Evolutionary conservation across 2,888 invertebrate species (phyloP).

Genomic region (Nipponacmea schrenckii): DNA sequence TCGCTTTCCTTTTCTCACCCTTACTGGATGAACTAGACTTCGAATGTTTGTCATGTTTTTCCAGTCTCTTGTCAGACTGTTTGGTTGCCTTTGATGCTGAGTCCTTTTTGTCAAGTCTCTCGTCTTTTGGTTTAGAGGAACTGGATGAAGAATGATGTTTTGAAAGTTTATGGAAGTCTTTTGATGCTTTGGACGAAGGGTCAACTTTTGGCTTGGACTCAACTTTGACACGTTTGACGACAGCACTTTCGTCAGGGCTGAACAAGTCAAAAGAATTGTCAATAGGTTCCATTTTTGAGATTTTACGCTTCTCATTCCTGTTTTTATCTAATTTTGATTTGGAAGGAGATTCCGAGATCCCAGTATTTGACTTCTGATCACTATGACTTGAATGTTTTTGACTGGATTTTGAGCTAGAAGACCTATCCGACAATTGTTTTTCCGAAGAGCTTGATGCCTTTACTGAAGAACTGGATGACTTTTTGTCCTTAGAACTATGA

Average conservation of each 20-base stretch:
- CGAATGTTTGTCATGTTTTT: constrained; percentile 6
- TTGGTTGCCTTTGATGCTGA: constrained; percentile 9
- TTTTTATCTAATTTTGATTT: constrained; percentile 4
- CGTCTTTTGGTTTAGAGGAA: constrained; percentile 9
- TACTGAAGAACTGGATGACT: too few species aligned
- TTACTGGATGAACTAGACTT: constrained; percentile 10
- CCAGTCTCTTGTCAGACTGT: background rate
- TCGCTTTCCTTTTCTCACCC: constrained; percentile 3
- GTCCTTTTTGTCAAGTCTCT: constrained; percentile 12
- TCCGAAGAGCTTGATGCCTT: background rate
- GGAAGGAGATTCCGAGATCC: background rate
- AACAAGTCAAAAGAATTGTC: constrained; percentile 1
- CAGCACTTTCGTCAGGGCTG: constrained; percentile 13
- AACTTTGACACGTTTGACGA: constrained; percentile 7
- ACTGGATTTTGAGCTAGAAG: background rate
- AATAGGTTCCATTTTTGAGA: background rate
- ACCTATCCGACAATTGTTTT: background rate
- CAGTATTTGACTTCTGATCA: constrained; percentile 1
- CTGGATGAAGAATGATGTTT: background rate
- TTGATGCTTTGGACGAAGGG: constrained; percentile 9
- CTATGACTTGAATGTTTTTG: constrained; percentile 5
- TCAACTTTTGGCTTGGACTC: background rate
- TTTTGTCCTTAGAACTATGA: too few species aligned
- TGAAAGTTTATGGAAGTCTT: constrained; percentile 13
- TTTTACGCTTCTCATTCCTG: constrained; percentile 10